Conservation (phyloP, 2,113 vertebrate species). For the Sinocyclocheilus anophthalmus region DNA sequence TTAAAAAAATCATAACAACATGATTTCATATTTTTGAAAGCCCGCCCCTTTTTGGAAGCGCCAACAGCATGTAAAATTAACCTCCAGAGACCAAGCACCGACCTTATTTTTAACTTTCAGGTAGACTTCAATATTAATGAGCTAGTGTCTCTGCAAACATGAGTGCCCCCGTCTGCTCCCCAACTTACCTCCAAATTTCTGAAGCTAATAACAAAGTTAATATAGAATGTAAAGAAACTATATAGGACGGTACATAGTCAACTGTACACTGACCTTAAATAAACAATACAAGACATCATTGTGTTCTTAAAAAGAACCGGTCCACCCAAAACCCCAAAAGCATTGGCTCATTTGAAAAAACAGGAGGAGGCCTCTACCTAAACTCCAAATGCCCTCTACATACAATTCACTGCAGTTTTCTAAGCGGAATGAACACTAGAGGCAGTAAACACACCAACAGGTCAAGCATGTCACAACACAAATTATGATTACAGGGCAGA, state of each 20-base stretch:
- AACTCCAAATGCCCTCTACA: too few species aligned
- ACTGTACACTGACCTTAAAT: neutral
- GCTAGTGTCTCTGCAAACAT: neutral
- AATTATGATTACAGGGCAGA: neutral
- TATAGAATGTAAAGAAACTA: too few species aligned
- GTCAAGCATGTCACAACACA: neutral
- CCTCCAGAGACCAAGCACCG: neutral
- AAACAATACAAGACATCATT: neutral
- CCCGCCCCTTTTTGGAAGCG: neutral
- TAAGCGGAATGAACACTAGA: too few species aligned
- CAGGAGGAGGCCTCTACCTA: too few species aligned
- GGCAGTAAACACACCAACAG: neutral
- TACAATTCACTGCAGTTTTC: too few species aligned
- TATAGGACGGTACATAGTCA: neutral
- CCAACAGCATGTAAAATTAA: conserved; percentile 26
- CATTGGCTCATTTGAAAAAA: too few species aligned
- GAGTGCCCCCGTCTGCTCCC: neutral
- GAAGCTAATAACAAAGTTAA: neutral
- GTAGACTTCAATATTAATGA: neutral
- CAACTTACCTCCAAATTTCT: neutral
- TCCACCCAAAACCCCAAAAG: too few species aligned
- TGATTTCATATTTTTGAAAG: neutral
- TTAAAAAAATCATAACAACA: neutral
- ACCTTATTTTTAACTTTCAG: conserved; percentile 9
- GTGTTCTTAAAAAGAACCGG: neutral